Conservation (phyloP, 37 sponge, comb jelly and placozoan genomes). For the Eunapius fragilis region DNA sequence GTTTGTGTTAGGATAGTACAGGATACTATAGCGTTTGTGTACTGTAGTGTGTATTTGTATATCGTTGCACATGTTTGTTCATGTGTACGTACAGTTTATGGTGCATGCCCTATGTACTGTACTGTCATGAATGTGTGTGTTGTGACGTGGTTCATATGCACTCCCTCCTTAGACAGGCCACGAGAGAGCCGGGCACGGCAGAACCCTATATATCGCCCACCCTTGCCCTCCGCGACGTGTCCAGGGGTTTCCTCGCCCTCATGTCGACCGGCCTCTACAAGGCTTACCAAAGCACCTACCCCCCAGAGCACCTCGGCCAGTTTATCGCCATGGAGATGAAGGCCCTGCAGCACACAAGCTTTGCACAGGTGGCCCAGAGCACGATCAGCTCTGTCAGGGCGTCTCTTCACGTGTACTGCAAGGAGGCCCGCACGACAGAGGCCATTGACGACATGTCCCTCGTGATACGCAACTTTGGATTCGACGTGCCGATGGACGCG, state of each 20-base stretch:
- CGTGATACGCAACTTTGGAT: slow-evolving; percentile 61
- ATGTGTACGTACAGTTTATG: too few species aligned
- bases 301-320: slow-evolving; percentile 20
- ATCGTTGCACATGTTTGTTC: background rate
- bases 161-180: slow-evolving; percentile 40
- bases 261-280: slow-evolving; percentile 90
- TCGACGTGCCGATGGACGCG: background rate
- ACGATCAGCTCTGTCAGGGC: slow-evolving; percentile 49
- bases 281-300: slow-evolving; percentile 19
- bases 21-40: too few species aligned
- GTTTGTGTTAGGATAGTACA: background rate
- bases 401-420: background rate
- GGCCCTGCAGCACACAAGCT: background rate
- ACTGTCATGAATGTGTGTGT: too few species aligned
- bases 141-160: too few species aligned
- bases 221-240: background rate
- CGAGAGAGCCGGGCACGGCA: slow-evolving; percentile 64
- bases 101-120: too few species aligned
- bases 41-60: too few species aligned
- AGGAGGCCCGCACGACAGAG: background rate
- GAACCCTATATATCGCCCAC: slow-evolving; percentile 64
- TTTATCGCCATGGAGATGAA: slow-evolving; percentile 56
- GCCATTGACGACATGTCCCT: slow-evolving; percentile 76
- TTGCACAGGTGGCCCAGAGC: slow-evolving; percentile 32
- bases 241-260: slow-evolving; percentile 67